Conservation (phyloP, 37 sponge, comb jelly and placozoan genomes). For the Agelas oroides region DNA sequence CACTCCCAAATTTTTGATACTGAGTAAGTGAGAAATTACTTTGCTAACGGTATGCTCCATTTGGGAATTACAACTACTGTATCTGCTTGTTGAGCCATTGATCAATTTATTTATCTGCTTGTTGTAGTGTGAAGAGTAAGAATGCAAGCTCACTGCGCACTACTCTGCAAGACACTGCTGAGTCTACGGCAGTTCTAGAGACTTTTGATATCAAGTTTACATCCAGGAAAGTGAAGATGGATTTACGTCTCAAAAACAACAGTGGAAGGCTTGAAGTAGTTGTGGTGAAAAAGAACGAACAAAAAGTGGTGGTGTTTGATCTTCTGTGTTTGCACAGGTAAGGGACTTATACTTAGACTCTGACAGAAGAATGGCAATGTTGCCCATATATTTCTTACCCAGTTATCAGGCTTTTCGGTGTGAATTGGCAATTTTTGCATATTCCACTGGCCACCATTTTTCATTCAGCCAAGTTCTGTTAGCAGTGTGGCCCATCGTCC, state of each 20-base stretch:
- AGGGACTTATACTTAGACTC: too few relatives aligned
- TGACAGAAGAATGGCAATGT: too few relatives aligned
- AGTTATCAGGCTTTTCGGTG: too few relatives aligned
- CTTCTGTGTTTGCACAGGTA: not conserved
- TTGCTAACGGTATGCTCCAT: too few relatives aligned
- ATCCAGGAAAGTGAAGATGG: not conserved
- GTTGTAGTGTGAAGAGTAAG: not conserved
- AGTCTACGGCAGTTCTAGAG: not conserved
- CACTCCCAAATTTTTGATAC: not conserved
- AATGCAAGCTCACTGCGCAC: not conserved
- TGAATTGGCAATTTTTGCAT: too few relatives aligned
- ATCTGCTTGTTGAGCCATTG: too few relatives aligned
- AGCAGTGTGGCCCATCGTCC: too few relatives aligned
- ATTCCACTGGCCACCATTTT: too few relatives aligned
- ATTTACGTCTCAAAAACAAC: not conserved
- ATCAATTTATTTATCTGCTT: not conserved
- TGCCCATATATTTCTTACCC: too few relatives aligned
- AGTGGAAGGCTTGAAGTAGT: not conserved
- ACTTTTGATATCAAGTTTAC: constrained; percentile 16
- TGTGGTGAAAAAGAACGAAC: not conserved
- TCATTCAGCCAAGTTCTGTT: too few relatives aligned
- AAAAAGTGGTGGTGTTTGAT: constrained; percentile 5
- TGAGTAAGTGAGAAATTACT: not conserved
- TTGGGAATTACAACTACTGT: too few relatives aligned
- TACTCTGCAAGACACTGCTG: not conserved